Evolutionary conservation across 2,113 vertebrate genomes (phyloP), one percentile per base, ranked within the genome.

Genomic region (Grallaria varia): DNA sequence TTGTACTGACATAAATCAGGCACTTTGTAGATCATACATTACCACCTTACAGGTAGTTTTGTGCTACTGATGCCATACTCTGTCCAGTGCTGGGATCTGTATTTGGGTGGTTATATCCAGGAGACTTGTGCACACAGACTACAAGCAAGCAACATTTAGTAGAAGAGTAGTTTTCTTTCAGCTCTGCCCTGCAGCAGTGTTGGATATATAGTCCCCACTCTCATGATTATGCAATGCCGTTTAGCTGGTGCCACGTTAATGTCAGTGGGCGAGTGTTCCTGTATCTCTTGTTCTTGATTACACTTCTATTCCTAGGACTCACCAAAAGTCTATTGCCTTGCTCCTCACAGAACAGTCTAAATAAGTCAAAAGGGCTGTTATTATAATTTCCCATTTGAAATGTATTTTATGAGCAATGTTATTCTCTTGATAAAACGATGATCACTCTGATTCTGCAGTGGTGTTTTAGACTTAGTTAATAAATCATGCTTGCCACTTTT

Each of bases 381-480:
- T 37, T 85, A 58, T 56, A 74, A 86, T 92, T 86, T 95, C 68
- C 50, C 74, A 28, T 88, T 75, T 92, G 64, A 88, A 95, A 93
- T 44, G 22, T 80, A 28, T 77, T 96, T 95, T 96, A 94, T 87
- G 73, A 89, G 88, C 82, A 90, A 64, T 90, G 52, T 80, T 96
- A 80, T 87, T 83, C 91, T 89, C 87, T 56, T 86, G 92, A 64
- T 95, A 88, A 90, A 87, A 94, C 75, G 86, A 40, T 49, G 47
- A 80, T 80, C 72, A 52, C 56, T 85, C 45, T 72, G 79, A 84
- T 71, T 93, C 68, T 91, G 56, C 63, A 49, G 52, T 84, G 82
- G 35, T 95, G 52, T 60, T 96, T 96, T 95, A 83, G 82, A 71
- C 75, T 90, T 90, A 69, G 83, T 96, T 95, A 95, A 88, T 94